phyloP scores from a whole-genome alignment of 2,797 vertebrate species.

The Sphenodon punctatus region DNA sequence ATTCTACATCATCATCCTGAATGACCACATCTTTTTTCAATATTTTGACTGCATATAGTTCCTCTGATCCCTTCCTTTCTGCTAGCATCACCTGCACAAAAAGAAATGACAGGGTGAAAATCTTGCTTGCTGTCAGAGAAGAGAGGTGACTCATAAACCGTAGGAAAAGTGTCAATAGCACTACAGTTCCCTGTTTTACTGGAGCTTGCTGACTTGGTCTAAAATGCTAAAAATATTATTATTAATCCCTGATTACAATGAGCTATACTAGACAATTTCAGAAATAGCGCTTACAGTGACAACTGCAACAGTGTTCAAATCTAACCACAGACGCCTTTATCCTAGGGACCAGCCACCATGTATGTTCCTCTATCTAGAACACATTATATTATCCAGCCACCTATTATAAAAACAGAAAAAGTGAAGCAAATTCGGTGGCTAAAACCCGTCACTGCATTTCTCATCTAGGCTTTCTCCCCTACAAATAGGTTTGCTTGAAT shows the following conservation, averaged over 20 bases:
- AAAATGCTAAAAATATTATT: background rate
- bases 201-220: background rate
- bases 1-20: constrained; percentile 97
- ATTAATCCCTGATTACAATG: background rate
- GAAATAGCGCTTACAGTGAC: background rate
- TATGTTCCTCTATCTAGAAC: constrained; percentile 17
- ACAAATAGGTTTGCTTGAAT: too few relatives aligned
- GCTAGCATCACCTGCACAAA: constrained; percentile 91
- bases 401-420: background rate
- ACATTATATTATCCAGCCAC: background rate
- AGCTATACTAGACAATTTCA: background rate
- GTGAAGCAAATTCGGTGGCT: background rate
- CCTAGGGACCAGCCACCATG: background rate
- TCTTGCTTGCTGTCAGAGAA: background rate
- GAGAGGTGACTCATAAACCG: background rate
- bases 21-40: constrained; percentile 98
- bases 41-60: constrained; percentile 96
- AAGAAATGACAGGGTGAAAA: background rate
- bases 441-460: too few relatives aligned
- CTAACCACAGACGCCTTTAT: fast-evolving
- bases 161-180: background rate
- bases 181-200: background rate
- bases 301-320: background rate
- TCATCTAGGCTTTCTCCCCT: too few relatives aligned
- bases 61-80: constrained; percentile 92